Base-by-base conservation (phyloP, 23 tunicate genomes). In the Styela clava region DNA sequence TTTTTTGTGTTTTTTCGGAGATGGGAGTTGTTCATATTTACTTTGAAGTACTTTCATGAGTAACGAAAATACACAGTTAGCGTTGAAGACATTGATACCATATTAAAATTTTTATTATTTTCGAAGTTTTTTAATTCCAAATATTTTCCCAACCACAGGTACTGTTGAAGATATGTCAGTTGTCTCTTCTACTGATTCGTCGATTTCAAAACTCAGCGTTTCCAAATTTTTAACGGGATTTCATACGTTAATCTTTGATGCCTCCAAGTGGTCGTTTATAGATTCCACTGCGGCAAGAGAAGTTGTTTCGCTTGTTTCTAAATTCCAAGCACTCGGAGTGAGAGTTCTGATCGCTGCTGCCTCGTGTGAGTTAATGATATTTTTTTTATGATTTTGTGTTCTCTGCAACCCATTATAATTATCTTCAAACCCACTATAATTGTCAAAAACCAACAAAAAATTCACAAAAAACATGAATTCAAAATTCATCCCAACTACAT, bases 241-340 rank as follows among this genome's bases (percentile, higher is more conserved):
- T 69, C 82, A 74, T 34, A 74, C 84, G 33, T 74, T 93, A 80
- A 82, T 93, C 73, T 32, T 93, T 23, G 98, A 93, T 64, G 98
- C 93, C 69, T 89, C 98, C 65, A 93, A 89, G 88, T 93, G 98
- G 98, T 87, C 93, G 68, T 93, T 93, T 63, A 83, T 93, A 61
- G 98, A 93, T 69, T 87, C 94, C 34, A 93, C 98, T 0, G 98
- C 89, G n/a, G 83, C 85, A n/a, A 62, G 94, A 44, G 98, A 93
- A 73, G 88, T 93, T 51, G 68, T 93, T 7, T 87, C 86, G 35
- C 84, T 93, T n/a, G 87, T 88, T 64, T 83, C 68, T 5, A 81
- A 79, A 68, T 84, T 93, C 44, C 82, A 87, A 63, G 84, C 85
- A 19, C 89, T 93, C 0, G 89, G 85, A 52, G 89, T 93, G 70